phyloP scores from a whole-genome alignment of 2,888 invertebrate genomes.

The Polymixis lichenea region DNA sequence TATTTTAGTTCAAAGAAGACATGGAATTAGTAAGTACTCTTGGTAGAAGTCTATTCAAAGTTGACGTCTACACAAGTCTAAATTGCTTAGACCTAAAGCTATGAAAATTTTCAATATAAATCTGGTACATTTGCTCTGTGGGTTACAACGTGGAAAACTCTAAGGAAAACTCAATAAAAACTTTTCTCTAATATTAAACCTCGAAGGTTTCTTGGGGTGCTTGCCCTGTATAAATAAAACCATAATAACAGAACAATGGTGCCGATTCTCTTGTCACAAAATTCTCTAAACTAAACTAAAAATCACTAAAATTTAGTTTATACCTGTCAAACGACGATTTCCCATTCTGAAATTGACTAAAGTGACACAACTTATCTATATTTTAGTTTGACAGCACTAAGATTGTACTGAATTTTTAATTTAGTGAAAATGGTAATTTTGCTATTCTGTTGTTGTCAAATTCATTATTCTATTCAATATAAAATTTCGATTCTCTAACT shows the following conservation, averaged over 20 bases:
- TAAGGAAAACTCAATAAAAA: background rate
- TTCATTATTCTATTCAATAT: too few species aligned
- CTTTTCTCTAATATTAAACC: background rate
- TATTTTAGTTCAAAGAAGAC: constrained; percentile 9
- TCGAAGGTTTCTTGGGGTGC: background rate
- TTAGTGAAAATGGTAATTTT: too few species aligned
- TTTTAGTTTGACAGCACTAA: too few species aligned
- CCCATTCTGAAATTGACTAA: too few species aligned
- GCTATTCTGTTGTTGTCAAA: too few species aligned
- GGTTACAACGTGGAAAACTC: constrained; percentile 3
- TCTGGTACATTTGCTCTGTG: constrained; percentile 7
- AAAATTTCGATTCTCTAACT: too few species aligned
- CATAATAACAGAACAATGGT: constrained; percentile 16
- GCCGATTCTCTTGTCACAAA: too few species aligned
- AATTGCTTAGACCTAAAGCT: constrained; percentile 9
- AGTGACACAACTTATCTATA: too few species aligned
- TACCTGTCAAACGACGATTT: too few species aligned
- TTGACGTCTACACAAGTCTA: background rate
- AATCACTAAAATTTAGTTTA: too few species aligned
- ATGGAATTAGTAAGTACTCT: background rate
- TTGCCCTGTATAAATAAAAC: constrained; percentile 11
- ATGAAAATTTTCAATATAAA: constrained; percentile 20
- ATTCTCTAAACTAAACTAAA: too few species aligned
- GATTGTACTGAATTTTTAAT: too few species aligned
- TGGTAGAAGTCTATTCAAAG: background rate